Evolutionary conservation across 37 sponge, comb jelly and placozoan genomes (phyloP).

Genomic region (Ianthella basta): DNA sequence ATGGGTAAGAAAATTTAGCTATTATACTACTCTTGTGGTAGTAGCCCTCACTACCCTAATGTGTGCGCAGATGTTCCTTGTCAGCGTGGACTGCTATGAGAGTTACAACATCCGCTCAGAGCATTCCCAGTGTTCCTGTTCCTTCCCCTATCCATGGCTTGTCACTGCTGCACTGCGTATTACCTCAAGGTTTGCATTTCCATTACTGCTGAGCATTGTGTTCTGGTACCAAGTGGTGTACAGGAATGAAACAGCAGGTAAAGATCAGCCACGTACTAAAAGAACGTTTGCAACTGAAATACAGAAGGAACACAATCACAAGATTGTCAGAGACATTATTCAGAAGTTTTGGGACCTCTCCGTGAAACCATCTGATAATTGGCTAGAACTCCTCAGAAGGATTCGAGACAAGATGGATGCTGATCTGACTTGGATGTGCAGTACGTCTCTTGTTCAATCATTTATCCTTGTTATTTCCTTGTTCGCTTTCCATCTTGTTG

Average conservation of each 20-base stretch:
- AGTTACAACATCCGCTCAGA: neutral
- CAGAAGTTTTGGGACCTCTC: neutral
- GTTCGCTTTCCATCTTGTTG: neutral
- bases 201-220: neutral
- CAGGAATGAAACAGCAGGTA: neutral
- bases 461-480: neutral
- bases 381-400: neutral
- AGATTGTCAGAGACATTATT: neutral
- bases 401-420: neutral
- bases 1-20: too few species aligned
- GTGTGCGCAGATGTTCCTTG: constrained; percentile 1
- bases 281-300: neutral
- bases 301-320: neutral
- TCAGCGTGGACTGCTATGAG: neutral
- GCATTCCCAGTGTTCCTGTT: neutral
- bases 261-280: too few species aligned
- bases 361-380: neutral
- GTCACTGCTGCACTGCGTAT: neutral
- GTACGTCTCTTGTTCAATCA: neutral
- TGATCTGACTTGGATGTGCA: neutral
- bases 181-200: neutral
- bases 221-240: neutral
- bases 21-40: neutral
- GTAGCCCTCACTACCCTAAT: neutral
- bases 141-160: constrained; percentile 13